phyloP scores from a whole-genome alignment of 1,140 invertebrate genomes.

The Bombus vancouverensis region DNA sequence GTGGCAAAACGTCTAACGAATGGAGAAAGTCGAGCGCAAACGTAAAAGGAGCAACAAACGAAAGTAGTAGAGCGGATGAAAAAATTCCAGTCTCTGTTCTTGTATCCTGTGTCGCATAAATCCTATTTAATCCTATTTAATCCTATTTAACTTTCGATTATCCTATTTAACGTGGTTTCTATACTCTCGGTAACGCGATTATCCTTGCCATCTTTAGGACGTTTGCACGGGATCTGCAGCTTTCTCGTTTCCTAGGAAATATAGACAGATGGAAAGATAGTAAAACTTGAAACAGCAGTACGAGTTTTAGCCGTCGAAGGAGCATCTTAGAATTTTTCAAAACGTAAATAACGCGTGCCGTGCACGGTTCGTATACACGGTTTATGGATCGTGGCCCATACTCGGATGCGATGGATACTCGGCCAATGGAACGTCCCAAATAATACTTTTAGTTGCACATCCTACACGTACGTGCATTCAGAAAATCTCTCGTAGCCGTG shows the following conservation, averaged over 20 bases:
- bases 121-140: background rate
- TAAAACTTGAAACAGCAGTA: too few species aligned
- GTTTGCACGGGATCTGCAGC: too few species aligned
- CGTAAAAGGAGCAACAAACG: conserved; percentile 19
- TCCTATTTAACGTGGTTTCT: background rate
- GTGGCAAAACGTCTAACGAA: background rate
- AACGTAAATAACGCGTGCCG: conserved; percentile 39
- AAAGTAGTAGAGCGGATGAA: conserved; percentile 41
- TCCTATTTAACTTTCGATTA: background rate
- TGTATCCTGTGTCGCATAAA: background rate
- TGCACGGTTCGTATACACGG: conserved; percentile 71
- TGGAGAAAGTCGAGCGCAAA: conserved; percentile 22
- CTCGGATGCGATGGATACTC: conserved; percentile 75
- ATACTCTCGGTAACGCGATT: background rate
- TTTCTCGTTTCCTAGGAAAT: too few species aligned
- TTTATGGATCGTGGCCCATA: conserved; percentile 77
- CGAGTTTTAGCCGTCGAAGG: background rate
- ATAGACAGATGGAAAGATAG: background rate
- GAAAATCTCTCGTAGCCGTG: conserved; percentile 13
- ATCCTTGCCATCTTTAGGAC: too few species aligned
- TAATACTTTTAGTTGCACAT: conserved; percentile 78
- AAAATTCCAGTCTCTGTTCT: background rate
- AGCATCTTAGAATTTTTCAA: conserved; percentile 3
- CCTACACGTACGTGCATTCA: conserved; percentile 53
- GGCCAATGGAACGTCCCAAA: conserved; percentile 81